These are phyloP conservation scores for Acheta domesticus DNA, from an alignment of 2,888 invertebrate genomes.

Conservation along the genomic window DNA sequence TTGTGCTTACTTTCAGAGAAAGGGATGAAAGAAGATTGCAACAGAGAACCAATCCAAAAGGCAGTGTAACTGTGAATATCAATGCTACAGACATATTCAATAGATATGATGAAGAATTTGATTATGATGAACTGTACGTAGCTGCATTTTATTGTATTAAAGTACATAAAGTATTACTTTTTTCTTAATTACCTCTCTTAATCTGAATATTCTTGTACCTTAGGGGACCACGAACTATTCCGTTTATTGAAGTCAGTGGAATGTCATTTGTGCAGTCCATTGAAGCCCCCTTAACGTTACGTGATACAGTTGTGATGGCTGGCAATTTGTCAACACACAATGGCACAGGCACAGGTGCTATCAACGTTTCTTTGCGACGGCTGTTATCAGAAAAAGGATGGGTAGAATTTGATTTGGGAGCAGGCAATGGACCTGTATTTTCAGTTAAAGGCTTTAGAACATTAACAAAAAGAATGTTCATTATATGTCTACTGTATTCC, in stretches of 20 bases:
- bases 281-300: slow-evolving; percentile 83
- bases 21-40: slow-evolving; percentile 83
- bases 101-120: slow-evolving; percentile 65
- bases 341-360: slow-evolving; percentile 77
- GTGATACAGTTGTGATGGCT: slow-evolving; percentile 79
- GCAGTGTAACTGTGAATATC: slow-evolving; percentile 78
- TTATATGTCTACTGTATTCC: slow-evolving; percentile 69
- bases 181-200: background rate
- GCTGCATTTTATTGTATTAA: slow-evolving; percentile 23
- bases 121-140: slow-evolving; percentile 51
- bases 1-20: slow-evolving; percentile 53
- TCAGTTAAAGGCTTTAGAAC: slow-evolving; percentile 77
- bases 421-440: slow-evolving; percentile 77
- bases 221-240: slow-evolving; percentile 50
- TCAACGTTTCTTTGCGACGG: slow-evolving; percentile 72
- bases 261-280: slow-evolving; percentile 91
- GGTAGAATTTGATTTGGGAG: slow-evolving; percentile 81
- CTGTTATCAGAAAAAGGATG: slow-evolving; percentile 80
- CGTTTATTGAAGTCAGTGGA: slow-evolving; percentile 83
- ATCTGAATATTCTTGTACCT: background rate
- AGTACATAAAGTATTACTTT: background rate
- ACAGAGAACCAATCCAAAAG: slow-evolving; percentile 88
- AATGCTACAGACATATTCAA: slow-evolving; percentile 93
- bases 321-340: slow-evolving; percentile 82
- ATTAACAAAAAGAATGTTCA: slow-evolving; percentile 68